Percentiles rank a stretch among this genome's conserved stretches.
phyloP scores from a whole-genome alignment of 2,888 invertebrate species.

The Brassicogethes aeneus region DNA sequence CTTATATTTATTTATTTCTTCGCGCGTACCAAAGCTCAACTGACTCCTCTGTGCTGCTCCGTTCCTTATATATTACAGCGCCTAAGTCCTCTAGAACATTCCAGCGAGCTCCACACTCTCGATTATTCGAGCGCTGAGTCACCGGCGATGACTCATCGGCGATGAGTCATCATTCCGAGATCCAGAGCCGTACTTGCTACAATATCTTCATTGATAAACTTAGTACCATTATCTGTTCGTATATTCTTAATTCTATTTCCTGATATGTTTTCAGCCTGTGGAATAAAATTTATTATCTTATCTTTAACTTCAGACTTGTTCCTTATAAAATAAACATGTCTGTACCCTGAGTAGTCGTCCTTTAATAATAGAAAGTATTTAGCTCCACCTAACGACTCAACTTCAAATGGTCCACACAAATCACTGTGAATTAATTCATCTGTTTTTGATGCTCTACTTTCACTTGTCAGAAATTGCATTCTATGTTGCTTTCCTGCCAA shows the following conservation, averaged over 20 bases:
- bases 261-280: conserved; percentile 21
- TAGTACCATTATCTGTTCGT: conserved; percentile 25
- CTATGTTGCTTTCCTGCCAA: conserved; percentile 12
- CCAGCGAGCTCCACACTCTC: too few relatives aligned
- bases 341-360: conserved; percentile 18
- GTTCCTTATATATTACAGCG: too few relatives aligned
- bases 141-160: too few relatives aligned
- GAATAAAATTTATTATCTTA: conserved; percentile 16
- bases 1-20: too few relatives aligned
- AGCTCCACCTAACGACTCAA: conserved; percentile 7
- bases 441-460: conserved; percentile 8
- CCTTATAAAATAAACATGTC: conserved; percentile 17
- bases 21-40: too few relatives aligned
- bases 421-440: conserved; percentile 12
- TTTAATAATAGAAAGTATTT: conserved; percentile 15
- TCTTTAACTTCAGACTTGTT: conserved; percentile 15
- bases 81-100: too few relatives aligned
- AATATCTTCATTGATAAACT: conserved; percentile 23
- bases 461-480: conserved; percentile 8
- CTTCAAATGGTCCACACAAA: conserved; percentile 13
- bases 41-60: too few relatives aligned
- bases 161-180: too few relatives aligned
- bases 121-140: too few relatives aligned
- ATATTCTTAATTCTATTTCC: conserved; percentile 20
- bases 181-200: too few relatives aligned